Percentiles rank a stretch among this genome's conserved stretches.
phyloP scores from a whole-genome alignment of 2,113 vertebrate genomes.

The Stomatorhinus ivindoensis region DNA sequence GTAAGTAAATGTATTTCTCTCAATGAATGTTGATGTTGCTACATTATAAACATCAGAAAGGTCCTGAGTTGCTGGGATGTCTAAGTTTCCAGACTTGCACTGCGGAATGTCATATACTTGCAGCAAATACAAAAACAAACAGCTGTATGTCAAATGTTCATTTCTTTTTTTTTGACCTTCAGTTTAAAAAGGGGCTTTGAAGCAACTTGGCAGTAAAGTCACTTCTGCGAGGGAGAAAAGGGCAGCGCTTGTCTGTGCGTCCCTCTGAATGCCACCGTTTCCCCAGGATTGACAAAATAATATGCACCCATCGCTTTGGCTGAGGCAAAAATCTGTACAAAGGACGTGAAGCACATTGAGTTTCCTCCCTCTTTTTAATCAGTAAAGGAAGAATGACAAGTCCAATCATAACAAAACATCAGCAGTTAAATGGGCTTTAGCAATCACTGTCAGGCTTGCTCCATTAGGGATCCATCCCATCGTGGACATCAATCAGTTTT shows the following conservation, averaged over 20 bases:
- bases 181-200: slow-evolving; percentile 37
- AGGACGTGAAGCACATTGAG: slow-evolving; percentile 78
- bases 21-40: background rate
- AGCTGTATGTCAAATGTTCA: background rate
- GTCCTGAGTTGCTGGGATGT: background rate
- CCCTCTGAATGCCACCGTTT: slow-evolving; percentile 65
- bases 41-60: background rate
- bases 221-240: slow-evolving; percentile 49
- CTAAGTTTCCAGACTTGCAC: background rate
- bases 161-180: slow-evolving; percentile 18
- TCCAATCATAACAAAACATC: slow-evolving; percentile 98
- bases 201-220: slow-evolving; percentile 64
- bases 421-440: slow-evolving; percentile 81
- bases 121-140: slow-evolving; percentile 16
- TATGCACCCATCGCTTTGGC: slow-evolving; percentile 88
- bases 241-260: slow-evolving; percentile 44
- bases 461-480: slow-evolving; percentile 80
- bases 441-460: slow-evolving; percentile 84
- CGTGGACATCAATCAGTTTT: slow-evolving; percentile 87
- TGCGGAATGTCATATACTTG: background rate
- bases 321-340: slow-evolving; percentile 72
- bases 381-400: slow-evolving; percentile 97
- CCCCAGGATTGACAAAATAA: slow-evolving; percentile 92
- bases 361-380: slow-evolving; percentile 87
- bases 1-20: background rate